phyloP scores from a whole-genome alignment of 2,113 vertebrate genomes.

The Halichoeres trimaculatus region DNA sequence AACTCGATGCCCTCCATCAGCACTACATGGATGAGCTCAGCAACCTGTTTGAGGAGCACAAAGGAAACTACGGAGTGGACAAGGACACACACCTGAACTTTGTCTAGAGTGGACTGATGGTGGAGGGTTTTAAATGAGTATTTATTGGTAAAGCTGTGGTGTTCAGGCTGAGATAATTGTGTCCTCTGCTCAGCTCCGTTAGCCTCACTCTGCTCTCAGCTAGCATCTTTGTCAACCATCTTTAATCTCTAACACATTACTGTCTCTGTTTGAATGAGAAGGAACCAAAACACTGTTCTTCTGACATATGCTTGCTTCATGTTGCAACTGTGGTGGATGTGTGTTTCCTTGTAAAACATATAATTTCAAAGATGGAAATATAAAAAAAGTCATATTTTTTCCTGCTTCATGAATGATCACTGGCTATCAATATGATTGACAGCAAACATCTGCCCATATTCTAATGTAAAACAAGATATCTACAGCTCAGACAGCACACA shows the following conservation, averaged over 20 bases:
- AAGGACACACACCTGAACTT: conserved; percentile 89
- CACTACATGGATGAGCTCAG: conserved; percentile 87
- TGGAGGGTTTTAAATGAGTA: conserved; percentile 9
- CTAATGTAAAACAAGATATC: too few relatives aligned
- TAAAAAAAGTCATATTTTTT: too few relatives aligned
- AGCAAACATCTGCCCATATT: too few relatives aligned
- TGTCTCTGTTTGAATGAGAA: not conserved
- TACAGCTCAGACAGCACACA: too few relatives aligned
- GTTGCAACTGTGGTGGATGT: too few relatives aligned
- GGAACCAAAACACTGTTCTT: too few relatives aligned
- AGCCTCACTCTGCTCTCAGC: conserved; percentile 1
- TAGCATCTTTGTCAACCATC: not conserved
- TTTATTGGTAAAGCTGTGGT: conserved; percentile 51
- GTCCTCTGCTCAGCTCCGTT: not conserved
- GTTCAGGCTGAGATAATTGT: conserved; percentile 11
- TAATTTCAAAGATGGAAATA: too few relatives aligned
- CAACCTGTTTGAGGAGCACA: conserved; percentile 92
- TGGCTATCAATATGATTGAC: too few relatives aligned
- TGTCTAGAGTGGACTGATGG: conserved; percentile 72
- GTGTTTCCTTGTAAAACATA: too few relatives aligned
- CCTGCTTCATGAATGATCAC: too few relatives aligned
- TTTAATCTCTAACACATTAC: conserved; percentile 7
- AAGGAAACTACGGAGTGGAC: conserved; percentile 87
- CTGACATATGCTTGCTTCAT: too few relatives aligned
- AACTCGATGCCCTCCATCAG: conserved; percentile 87